These are phyloP conservation scores for Synanthedon tipuliformis DNA, from an alignment of 2,888 invertebrate genomes.

Conservation along the genomic window DNA sequence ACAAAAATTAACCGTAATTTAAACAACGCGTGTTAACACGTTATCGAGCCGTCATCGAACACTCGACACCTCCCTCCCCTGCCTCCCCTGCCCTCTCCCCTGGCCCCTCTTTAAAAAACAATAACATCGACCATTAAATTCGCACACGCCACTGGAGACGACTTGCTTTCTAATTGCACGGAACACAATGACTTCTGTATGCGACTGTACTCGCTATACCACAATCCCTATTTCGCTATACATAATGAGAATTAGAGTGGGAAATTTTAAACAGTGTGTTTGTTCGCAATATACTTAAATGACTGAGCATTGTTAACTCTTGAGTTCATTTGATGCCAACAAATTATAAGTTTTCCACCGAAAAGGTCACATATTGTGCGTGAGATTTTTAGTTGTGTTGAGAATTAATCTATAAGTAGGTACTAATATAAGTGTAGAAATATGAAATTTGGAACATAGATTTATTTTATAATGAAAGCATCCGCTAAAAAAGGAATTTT, in stretches of 20 bases:
- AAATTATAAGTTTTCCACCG: too few species aligned
- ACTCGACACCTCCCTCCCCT: constrained; percentile 3
- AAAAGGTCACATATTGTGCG: too few species aligned
- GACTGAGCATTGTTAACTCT: neutral
- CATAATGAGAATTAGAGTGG: neutral
- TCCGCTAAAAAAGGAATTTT: too few species aligned
- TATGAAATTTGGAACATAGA: too few species aligned
- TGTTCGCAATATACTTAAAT: neutral
- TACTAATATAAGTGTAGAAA: too few species aligned
- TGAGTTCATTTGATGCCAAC: neutral
- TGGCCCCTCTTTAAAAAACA: constrained; percentile 41
- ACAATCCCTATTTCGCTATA: neutral
- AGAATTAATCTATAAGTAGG: too few species aligned
- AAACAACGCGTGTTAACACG: constrained; percentile 4
- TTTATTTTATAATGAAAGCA: too few species aligned
- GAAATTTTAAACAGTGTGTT: neutral
- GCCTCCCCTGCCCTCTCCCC: constrained; percentile 4
- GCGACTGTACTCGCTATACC: constrained; percentile 15
- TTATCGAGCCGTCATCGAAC: constrained; percentile 21
- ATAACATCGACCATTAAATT: constrained; percentile 63
- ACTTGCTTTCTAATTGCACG: constrained; percentile 46
- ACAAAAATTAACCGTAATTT: neutral
- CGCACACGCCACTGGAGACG: constrained; percentile 48
- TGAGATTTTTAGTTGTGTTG: too few species aligned
- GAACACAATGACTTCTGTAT: constrained; percentile 35